phyloP scores from a whole-genome alignment of 2,113 vertebrate species.

The Campylomormyrus tamandua region DNA sequence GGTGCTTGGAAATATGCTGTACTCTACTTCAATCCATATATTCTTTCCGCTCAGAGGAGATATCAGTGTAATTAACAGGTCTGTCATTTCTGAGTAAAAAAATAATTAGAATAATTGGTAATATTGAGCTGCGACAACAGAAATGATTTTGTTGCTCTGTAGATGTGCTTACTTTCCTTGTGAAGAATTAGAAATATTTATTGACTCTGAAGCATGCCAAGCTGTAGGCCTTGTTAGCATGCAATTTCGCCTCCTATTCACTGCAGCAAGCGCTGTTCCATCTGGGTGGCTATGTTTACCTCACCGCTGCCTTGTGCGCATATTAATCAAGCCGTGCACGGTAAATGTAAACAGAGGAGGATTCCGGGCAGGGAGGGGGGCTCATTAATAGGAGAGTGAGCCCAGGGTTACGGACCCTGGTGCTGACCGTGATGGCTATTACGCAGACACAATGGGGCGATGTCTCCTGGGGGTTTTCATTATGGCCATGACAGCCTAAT shows the following conservation, averaged over 20 bases:
- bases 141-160: not conserved
- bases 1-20: not conserved
- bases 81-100: slow-evolving; percentile 2
- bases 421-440: not conserved
- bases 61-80: slow-evolving; percentile 5
- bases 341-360: not conserved
- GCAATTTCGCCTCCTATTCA: not conserved
- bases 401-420: not conserved
- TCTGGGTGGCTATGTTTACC: slow-evolving; percentile 10
- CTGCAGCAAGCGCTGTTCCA: not conserved
- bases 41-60: not conserved
- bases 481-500: not conserved
- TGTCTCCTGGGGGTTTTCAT: not conserved
- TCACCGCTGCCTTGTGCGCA: not conserved
- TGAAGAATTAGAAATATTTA: not conserved
- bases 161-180: not conserved
- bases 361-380: not conserved
- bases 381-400: slow-evolving; percentile 13
- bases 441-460: not conserved
- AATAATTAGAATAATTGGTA: not conserved
- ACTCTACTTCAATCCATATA: not conserved
- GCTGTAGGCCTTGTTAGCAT: slow-evolving; percentile 3
- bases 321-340: not conserved
- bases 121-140: not conserved
- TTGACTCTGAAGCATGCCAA: not conserved